phyloP scores from a whole-genome alignment of 2,888 invertebrate genomes.

The Acanthacorydalis orientalis region DNA sequence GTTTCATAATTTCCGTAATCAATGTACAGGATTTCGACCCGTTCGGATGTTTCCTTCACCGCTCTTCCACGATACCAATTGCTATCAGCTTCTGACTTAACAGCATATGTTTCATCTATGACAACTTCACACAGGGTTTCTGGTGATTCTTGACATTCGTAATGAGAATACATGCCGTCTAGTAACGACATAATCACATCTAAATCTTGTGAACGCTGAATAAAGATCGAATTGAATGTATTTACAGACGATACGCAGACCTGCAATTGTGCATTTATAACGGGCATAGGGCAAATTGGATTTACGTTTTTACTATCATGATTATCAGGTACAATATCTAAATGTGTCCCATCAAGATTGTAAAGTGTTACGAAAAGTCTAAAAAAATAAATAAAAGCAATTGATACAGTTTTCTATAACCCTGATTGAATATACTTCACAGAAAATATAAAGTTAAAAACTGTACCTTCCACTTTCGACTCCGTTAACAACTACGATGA shows the following conservation, averaged over 20 bases:
- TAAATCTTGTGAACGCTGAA: constrained; percentile 36
- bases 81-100: constrained; percentile 29
- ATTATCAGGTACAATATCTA: constrained; percentile 33
- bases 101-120: constrained; percentile 40
- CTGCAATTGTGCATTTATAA: constrained; percentile 39
- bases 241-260: constrained; percentile 41
- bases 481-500: constrained; percentile 29
- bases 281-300: constrained; percentile 42
- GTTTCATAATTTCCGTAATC: constrained; percentile 57
- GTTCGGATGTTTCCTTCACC: constrained; percentile 25
- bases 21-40: constrained; percentile 36
- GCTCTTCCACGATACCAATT: constrained; percentile 58
- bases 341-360: constrained; percentile 31
- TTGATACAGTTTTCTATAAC: constrained; percentile 1
- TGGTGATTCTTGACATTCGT: constrained; percentile 25
- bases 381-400: constrained; percentile 15
- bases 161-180: constrained; percentile 39
- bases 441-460: constrained; percentile 5
- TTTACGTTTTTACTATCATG: constrained; percentile 36
- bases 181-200: constrained; percentile 29
- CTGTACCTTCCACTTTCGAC: constrained; percentile 27
- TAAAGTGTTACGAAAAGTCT: constrained; percentile 53
- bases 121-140: constrained; percentile 26
- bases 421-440: too few species aligned
- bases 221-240: constrained; percentile 40